These are phyloP conservation scores for Seriola dumerili DNA, from an alignment of 2,113 vertebrate genomes.

Conservation along the genomic window DNA sequence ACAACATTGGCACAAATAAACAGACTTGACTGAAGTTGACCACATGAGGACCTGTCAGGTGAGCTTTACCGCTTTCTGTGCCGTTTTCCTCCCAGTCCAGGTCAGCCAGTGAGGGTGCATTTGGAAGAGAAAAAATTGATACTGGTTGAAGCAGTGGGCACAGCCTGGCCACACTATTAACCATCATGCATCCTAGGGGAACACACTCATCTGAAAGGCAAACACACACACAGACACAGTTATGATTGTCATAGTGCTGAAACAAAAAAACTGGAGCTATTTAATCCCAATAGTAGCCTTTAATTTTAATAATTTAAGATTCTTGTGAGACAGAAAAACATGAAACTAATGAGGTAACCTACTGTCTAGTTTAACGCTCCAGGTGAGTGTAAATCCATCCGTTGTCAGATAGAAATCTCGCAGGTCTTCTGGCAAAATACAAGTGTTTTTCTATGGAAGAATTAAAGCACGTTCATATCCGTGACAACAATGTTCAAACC, in stretches of 20 bases:
- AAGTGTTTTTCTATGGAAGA: slow-evolving; percentile 89
- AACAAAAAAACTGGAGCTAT: background rate
- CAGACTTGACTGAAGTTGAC: slow-evolving; percentile 51
- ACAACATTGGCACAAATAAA: slow-evolving; percentile 42
- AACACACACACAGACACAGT: slow-evolving; percentile 23
- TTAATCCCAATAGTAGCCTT: background rate
- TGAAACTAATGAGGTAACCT: slow-evolving; percentile 58
- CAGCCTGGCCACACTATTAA: slow-evolving; percentile 89
- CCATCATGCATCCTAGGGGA: slow-evolving; percentile 92
- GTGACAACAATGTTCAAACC: background rate
- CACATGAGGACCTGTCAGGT: slow-evolving; percentile 32
- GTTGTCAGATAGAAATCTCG: slow-evolving; percentile 96
- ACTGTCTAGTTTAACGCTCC: slow-evolving; percentile 94
- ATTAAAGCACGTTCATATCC: background rate
- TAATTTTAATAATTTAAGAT: background rate
- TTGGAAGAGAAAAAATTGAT: slow-evolving; percentile 88
- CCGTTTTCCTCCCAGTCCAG: slow-evolving; percentile 89
- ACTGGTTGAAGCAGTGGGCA: slow-evolving; percentile 87
- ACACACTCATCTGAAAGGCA: slow-evolving; percentile 88
- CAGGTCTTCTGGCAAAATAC: slow-evolving; percentile 93
- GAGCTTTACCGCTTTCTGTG: slow-evolving; percentile 80
- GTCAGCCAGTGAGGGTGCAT: slow-evolving; percentile 91
- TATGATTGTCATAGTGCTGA: background rate
- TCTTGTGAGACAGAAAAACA: background rate
- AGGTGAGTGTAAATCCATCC: slow-evolving; percentile 93